A percentile compares a stretch with the other conserved stretches of the same genome.
phyloP scores from a whole-genome alignment of 2,888 invertebrate genomes.

The Netelia fuscicornis region DNA sequence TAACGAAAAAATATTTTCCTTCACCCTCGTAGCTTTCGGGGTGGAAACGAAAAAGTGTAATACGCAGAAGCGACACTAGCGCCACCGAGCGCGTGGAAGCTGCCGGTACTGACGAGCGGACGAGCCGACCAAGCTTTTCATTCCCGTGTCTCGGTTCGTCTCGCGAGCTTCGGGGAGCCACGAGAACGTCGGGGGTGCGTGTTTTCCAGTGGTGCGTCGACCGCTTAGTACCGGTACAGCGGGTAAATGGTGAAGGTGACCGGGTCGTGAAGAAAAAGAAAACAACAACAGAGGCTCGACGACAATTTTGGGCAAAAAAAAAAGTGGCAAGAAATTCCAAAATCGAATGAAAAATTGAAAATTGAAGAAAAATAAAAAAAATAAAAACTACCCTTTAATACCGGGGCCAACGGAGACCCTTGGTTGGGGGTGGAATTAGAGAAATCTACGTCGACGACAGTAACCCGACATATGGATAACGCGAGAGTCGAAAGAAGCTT shows the following conservation, averaged over 20 bases:
- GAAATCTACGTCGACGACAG: no score
- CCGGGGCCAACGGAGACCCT: no score
- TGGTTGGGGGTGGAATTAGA: no score
- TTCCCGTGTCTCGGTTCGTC: constrained; percentile 82
- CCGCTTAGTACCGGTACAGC: constrained; percentile 63
- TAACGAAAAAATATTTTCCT: no score
- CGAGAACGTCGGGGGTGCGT: constrained; percentile 67
- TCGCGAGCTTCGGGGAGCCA: constrained; percentile 79
- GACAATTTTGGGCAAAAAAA: neutral
- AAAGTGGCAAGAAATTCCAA: neutral
- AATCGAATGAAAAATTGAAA: neutral
- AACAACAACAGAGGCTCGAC: neutral
- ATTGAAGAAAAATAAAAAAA: constrained; percentile 12
- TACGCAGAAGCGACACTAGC: constrained; percentile 80
- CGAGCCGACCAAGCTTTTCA: constrained; percentile 78
- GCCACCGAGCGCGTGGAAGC: constrained; percentile 76
- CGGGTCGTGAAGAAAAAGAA: neutral
- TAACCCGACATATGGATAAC: no score
- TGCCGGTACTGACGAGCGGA: constrained; percentile 78
- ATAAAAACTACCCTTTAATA: neutral
- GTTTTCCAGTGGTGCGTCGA: constrained; percentile 60
- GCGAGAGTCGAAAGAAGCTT: no score
- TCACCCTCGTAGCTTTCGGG: no score
- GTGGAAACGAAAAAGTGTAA: constrained; percentile 73
- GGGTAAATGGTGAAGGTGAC: constrained; percentile 47